These are phyloP conservation scores for Fissipunctia ypsillon DNA, from an alignment of 2,888 invertebrate species.

Conservation along the genomic window DNA sequence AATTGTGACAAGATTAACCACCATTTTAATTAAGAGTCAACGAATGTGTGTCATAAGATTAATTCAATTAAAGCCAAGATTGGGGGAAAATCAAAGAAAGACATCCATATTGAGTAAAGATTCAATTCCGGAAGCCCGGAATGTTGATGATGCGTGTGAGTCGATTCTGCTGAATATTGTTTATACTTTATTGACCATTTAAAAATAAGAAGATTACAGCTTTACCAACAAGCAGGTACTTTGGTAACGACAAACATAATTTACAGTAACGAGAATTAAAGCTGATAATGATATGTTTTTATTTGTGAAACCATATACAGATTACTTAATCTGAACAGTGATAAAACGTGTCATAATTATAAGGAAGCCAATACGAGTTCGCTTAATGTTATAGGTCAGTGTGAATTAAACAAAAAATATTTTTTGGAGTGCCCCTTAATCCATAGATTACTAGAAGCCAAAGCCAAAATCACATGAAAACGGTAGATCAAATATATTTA, in stretches of 20 bases:
- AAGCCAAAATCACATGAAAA: background rate
- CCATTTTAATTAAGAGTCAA: background rate
- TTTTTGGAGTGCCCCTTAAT: no score
- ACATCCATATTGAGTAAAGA: background rate
- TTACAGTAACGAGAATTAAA: constrained; percentile 18
- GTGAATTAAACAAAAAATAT: background rate
- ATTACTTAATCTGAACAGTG: background rate
- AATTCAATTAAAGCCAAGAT: background rate
- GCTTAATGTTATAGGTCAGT: constrained; percentile 1
- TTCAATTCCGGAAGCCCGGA: background rate
- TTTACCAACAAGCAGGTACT: constrained; percentile 4
- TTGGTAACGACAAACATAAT: constrained; percentile 31
- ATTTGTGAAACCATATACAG: background rate
- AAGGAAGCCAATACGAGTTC: constrained; percentile 8
- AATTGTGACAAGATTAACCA: background rate
- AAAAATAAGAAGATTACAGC: constrained; percentile 34
- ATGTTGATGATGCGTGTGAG: background rate
- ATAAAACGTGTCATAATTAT: constrained; percentile 5
- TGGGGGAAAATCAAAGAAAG: background rate
- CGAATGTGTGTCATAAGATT: background rate
- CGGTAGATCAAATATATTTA: constrained; percentile 18
- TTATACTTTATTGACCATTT: constrained; percentile 20
- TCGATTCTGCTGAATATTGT: constrained; percentile 13
- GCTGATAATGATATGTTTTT: constrained; percentile 27
- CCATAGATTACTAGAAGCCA: background rate